Conservation (phyloP, 1,140 invertebrate species). For the Diorhabda elongata region DNA sequence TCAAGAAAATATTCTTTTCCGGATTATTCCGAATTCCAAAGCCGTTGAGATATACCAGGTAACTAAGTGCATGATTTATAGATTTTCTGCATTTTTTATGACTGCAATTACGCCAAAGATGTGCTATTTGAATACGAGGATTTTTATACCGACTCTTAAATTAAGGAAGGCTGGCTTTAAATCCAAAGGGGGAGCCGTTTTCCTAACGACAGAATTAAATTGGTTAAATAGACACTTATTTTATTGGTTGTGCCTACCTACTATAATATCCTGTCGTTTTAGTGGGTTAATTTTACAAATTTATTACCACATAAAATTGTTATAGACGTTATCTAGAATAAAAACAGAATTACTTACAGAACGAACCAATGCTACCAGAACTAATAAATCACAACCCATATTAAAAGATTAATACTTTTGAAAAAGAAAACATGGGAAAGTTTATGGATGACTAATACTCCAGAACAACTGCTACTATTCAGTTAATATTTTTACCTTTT, state of each 20-base stretch:
- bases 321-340: conserved; percentile 21
- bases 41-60: conserved; percentile 1
- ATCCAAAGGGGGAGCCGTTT: conserved; percentile 24
- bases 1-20: too few species aligned
- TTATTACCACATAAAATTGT: conserved; percentile 25
- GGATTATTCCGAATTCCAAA: neutral
- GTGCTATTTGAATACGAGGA: conserved; percentile 39
- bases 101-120: conserved; percentile 21
- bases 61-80: neutral
- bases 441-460: conserved; percentile 1
- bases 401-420: conserved; percentile 1
- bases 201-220: conserved; percentile 39
- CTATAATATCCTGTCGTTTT: conserved; percentile 26
- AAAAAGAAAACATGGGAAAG: neutral
- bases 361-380: neutral
- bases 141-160: conserved; percentile 40
- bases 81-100: neutral
- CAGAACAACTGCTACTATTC: neutral
- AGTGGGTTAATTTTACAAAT: conserved; percentile 30
- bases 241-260: conserved; percentile 27
- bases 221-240: conserved; percentile 30
- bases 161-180: conserved; percentile 27
- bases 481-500: neutral
- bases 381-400: neutral
- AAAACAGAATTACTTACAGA: conserved; percentile 14